These are phyloP conservation scores for Mustela erminea DNA, from an alignment of 2,797 vertebrate genomes.

Conservation along the genomic window DNA sequence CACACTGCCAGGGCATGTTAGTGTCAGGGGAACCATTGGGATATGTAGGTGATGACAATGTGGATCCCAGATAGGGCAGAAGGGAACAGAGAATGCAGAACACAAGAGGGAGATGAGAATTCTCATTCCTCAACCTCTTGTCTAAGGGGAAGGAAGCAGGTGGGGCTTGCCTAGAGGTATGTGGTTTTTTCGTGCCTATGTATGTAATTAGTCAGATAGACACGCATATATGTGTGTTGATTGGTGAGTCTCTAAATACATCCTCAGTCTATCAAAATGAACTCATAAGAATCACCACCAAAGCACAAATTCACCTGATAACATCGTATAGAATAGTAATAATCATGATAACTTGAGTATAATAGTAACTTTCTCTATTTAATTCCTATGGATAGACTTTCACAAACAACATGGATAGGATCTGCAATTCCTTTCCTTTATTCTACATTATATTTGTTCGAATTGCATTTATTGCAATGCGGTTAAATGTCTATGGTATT, in stretches of 20 bases:
- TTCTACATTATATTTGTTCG: background rate
- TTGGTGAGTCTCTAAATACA: too few relatives aligned
- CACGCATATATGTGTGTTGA: fast-evolving
- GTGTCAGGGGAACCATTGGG: background rate
- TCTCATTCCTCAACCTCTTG: background rate
- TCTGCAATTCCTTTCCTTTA: too few relatives aligned
- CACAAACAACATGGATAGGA: background rate
- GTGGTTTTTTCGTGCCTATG: background rate
- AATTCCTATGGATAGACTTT: background rate
- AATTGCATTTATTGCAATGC: background rate
- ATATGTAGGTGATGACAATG: background rate
- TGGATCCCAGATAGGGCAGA: too few relatives aligned
- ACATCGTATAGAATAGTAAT: background rate
- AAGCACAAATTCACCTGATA: background rate
- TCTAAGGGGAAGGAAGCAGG: background rate
- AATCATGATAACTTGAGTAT: background rate
- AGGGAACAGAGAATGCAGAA: background rate
- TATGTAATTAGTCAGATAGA: background rate
- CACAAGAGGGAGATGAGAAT: background rate
- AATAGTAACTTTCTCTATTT: too few relatives aligned
- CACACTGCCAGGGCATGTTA: too few relatives aligned
- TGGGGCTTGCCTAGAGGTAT: background rate
- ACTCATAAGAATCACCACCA: background rate
- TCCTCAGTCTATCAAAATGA: background rate
- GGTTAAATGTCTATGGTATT: background rate